These are phyloP conservation scores for Ethmia dodecea DNA, from an alignment of 2,888 invertebrate genomes.

Conservation along the genomic window DNA sequence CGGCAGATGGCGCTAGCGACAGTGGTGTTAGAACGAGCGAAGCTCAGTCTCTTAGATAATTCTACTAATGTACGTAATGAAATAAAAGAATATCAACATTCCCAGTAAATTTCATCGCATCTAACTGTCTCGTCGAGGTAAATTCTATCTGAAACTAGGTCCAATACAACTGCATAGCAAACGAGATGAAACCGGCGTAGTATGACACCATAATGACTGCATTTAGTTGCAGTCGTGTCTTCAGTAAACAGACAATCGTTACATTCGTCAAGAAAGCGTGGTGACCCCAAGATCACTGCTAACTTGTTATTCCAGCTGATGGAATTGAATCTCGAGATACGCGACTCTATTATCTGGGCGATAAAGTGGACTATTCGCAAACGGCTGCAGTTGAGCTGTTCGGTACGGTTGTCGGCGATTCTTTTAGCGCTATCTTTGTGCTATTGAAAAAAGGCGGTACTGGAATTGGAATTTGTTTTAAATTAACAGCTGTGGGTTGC, in stretches of 20 bases:
- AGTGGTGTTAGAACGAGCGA: too few relatives aligned
- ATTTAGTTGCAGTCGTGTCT: constrained; percentile 28
- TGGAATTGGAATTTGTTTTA: constrained; percentile 1
- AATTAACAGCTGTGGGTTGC: neutral
- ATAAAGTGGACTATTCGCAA: neutral
- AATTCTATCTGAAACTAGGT: constrained; percentile 1
- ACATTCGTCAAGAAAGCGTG: constrained; percentile 45
- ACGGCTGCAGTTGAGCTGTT: neutral
- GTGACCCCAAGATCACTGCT: constrained; percentile 28
- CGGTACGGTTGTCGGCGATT: neutral
- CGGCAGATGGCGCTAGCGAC: too few relatives aligned
- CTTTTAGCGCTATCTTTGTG: constrained; percentile 9
- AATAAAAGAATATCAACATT: too few relatives aligned
- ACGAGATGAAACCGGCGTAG: constrained; percentile 5
- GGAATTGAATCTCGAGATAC: neutral
- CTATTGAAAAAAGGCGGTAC: constrained; percentile 7
- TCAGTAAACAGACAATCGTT: constrained; percentile 27
- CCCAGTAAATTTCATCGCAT: too few relatives aligned
- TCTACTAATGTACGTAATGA: too few relatives aligned
- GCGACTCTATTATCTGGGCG: neutral
- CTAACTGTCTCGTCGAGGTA: too few relatives aligned
- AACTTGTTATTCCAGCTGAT: neutral
- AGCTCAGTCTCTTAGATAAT: too few relatives aligned
- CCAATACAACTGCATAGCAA: constrained; percentile 5
- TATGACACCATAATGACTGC: constrained; percentile 24